Base-by-base conservation (phyloP, 2,888 invertebrate genomes). In the Eueremaeus valkanovi region DNA sequence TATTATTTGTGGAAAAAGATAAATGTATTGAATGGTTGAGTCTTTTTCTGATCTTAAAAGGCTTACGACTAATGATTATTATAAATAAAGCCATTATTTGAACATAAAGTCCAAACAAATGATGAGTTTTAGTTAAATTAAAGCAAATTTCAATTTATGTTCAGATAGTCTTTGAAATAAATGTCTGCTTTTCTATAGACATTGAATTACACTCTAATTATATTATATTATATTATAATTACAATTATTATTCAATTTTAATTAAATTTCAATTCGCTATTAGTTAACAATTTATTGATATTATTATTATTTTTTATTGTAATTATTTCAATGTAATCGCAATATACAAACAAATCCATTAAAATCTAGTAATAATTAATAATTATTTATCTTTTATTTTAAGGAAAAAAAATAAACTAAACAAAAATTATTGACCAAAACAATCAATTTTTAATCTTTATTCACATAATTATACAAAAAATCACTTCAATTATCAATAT, bases 141-240 rank as follows among this genome's bases (percentile, higher is more conserved):
- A 6, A 31, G 18, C 3, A 31, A 61, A 31, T 29, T n/a, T n/a
- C 3, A 11, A 9, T 61, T 61, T 61, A 1, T 29, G 58, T 55
- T 55, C 27, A 29, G 24, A 61, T 61, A 61, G 58, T 61, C 29
- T 27, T 61, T 61, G 11, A n/a, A 51, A 51, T 21, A 21, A n/a
- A 21, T 51, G n/a, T 51, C 16, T 51, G 11, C 11, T 11, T 36
- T 36, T 36, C 11, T 36, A 36, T 49, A 11, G n/a, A 11, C n/a
- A n/a, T n/a, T n/a, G n/a, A 51, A 51, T 51, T 51, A 51, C n/a
- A n/a, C 51, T 51, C n/a, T 51, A n/a, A 27, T 61, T 61, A 61
- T 29, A 61, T 61, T 61, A 27, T n/a, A n/a, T n/a, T n/a, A n/a
- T n/a, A n/a, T n/a, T n/a, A n/a, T n/a, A n/a, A n/a, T 29, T 61